phyloP scores from a whole-genome alignment of 2,113 vertebrate genomes.

The Tychaedon coryphoeus region DNA sequence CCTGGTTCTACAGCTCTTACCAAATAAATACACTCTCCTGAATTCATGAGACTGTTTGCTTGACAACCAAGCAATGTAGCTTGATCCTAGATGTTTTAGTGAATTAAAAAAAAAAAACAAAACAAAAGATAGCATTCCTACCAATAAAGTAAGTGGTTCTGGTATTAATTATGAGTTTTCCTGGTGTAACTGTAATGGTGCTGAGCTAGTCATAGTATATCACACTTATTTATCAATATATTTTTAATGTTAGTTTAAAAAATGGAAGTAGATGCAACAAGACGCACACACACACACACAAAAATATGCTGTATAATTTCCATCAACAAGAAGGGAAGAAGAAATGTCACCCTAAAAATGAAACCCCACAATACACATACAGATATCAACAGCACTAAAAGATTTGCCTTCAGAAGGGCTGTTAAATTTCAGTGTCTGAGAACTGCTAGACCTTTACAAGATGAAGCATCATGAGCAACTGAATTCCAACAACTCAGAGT shows the following conservation, averaged over 20 bases:
- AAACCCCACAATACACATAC: background rate
- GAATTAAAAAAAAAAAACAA: background rate
- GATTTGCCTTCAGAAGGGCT: background rate
- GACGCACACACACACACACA: too few relatives aligned
- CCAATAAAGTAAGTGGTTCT: background rate
- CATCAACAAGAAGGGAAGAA: background rate
- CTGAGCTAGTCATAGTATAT: background rate
- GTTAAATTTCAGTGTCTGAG: background rate
- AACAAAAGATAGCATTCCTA: background rate
- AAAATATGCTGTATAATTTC: background rate
- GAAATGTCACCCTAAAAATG: background rate
- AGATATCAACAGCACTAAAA: background rate
- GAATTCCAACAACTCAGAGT: background rate
- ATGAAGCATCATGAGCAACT: background rate
- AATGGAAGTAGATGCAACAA: background rate
- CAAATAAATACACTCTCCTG: background rate
- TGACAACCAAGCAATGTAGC: background rate
- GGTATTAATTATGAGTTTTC: background rate
- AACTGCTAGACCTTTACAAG: background rate
- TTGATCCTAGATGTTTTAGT: background rate
- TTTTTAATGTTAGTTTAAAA: background rate
- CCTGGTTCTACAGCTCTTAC: background rate
- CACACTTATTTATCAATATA: background rate
- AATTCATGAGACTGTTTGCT: background rate
- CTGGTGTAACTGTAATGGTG: background rate